Conservation (phyloP, 2,113 vertebrate species). For the Channa argus region DNA sequence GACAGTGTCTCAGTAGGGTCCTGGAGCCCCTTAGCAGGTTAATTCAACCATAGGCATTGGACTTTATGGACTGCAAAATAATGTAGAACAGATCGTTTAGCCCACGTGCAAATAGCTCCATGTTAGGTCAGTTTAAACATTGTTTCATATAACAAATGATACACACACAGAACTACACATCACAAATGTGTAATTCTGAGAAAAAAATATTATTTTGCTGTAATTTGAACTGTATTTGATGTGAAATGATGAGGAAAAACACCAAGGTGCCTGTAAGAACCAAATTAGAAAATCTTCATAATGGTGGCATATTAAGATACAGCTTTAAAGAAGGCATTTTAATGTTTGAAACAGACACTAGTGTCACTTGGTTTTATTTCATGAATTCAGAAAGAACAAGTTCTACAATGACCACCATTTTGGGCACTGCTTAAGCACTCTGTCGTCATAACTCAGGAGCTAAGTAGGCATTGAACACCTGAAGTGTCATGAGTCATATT, state of each 20-base stretch:
- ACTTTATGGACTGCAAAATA: background rate
- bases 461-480: conserved; percentile 34
- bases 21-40: background rate
- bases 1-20: background rate
- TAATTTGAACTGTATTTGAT: conserved; percentile 16
- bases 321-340: conserved; percentile 56
- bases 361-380: conserved; percentile 32
- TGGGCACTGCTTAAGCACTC: conserved; percentile 22
- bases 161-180: conserved; percentile 35
- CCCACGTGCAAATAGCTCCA: conserved; percentile 6
- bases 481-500: conserved; percentile 26
- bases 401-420: conserved; percentile 27
- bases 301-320: conserved; percentile 28
- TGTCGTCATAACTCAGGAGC: conserved; percentile 18
- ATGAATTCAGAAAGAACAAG: conserved; percentile 28
- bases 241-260: conserved; percentile 4
- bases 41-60: background rate
- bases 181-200: conserved; percentile 32
- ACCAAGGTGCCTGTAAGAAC: conserved; percentile 1
- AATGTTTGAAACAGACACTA: conserved; percentile 36
- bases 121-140: conserved; percentile 15
- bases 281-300: conserved; percentile 23
- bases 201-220: conserved; percentile 12
- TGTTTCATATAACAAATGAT: conserved; percentile 28
- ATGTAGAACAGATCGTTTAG: conserved; percentile 5